Base-by-base conservation (phyloP, 2,888 invertebrate species). In the Scaptomyza reducta region DNA sequence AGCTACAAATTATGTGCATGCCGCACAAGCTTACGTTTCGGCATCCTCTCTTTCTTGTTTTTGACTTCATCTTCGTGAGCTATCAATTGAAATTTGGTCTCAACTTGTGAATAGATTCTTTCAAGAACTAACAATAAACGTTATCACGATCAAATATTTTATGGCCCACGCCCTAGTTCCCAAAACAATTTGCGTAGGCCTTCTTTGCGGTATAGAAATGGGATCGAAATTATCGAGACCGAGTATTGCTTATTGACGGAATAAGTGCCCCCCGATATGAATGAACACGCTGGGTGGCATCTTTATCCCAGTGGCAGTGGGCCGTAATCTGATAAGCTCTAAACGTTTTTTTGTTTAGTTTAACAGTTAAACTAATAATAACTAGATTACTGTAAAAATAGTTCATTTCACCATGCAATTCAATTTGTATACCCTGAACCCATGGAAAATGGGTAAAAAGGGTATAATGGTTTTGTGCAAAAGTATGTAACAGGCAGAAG, bases 1-100 rank as follows among this genome's bases (percentile, higher is more conserved):
- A 54, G 38, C 86, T 56, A 71, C 70, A 87, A 87, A 71, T 82
- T 87, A 82, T 82, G 82, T 70, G 87, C 76, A 79, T 87, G 76
- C 87, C 82, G 31, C 68, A 62, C 16, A 33, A 49, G 80, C 66
- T 86, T 86, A 79, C n/a, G 61, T 72, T 16, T 9, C 35, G 53
- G 42, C 50, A 50, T 51, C 40, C 40, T 31, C 31, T 59, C 54
- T 44, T 33, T 33, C n/a, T n/a, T 49, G 14, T 14, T 38, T 38
- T 38, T 16, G 14, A 40, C 49, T 51, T 50, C 41, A 38, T 44
- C 10, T 49, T 33, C 14, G 18, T 22, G 49, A 7, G 49, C 27
- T 27, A 63, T 78, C 77, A 77, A 68, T 73, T 57, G 57, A 63
- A 66, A 9, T n/a, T n/a, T 66, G 55, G 27, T 31, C 50, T 64